These are phyloP conservation scores for Drepana arcuata DNA, from an alignment of 1,140 invertebrate species.

Conservation along the genomic window DNA sequence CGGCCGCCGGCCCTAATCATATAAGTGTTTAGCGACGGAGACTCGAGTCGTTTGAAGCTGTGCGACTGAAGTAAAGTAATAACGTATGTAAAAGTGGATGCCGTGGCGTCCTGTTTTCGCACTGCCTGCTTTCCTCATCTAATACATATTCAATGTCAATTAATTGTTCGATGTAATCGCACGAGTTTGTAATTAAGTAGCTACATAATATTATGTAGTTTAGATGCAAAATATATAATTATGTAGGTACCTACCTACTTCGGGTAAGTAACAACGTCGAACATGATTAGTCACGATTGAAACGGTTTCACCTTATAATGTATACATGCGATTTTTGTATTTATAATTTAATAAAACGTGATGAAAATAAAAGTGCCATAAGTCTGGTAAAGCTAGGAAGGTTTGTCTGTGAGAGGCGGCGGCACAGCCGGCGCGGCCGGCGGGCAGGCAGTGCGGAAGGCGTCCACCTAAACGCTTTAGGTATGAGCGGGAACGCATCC, in stretches of 20 bases:
- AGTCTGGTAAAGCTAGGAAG: neutral
- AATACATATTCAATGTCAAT: slow-evolving; percentile 47
- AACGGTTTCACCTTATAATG: no score
- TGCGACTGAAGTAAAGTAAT: slow-evolving; percentile 40
- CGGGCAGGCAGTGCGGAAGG: slow-evolving; percentile 44
- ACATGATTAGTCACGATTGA: no score
- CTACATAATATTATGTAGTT: no score
- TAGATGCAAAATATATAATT: no score
- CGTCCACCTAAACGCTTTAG: slow-evolving; percentile 69
- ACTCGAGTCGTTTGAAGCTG: slow-evolving; percentile 31
- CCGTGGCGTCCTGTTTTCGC: slow-evolving; percentile 51
- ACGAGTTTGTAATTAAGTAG: no score
- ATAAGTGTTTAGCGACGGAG: slow-evolving; percentile 30
- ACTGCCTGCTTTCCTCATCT: slow-evolving; percentile 39
- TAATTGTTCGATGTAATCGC: slow-evolving; percentile 38
- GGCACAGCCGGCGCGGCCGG: slow-evolving; percentile 5
- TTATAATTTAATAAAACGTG: no score
- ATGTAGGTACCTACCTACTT: no score
- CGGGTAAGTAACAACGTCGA: no score
- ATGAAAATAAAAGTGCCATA: no score
- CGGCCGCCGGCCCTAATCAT: slow-evolving; percentile 31
- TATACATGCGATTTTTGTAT: no score
- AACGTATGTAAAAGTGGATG: slow-evolving; percentile 61
- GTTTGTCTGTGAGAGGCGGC: neutral
- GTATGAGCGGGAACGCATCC: slow-evolving; percentile 69